Conservation (phyloP, 2,113 vertebrate genomes). For the Struthidea cinerea region DNA sequence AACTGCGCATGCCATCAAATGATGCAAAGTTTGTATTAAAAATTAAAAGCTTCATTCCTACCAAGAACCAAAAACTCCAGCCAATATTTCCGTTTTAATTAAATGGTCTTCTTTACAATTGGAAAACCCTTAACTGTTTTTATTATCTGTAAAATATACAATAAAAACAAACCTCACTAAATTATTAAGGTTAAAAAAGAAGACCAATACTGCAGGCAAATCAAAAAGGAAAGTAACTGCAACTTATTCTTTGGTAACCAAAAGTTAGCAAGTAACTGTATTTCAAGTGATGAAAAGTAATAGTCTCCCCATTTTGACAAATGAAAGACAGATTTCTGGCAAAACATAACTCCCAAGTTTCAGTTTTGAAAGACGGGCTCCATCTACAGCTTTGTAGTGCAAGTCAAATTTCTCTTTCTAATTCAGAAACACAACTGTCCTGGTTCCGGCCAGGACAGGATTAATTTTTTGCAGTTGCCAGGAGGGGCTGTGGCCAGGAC, state of each 20-base stretch:
- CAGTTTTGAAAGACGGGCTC: slow-evolving; percentile 67
- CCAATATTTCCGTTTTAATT: slow-evolving; percentile 52
- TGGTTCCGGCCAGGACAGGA: not conserved
- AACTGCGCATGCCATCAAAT: slow-evolving; percentile 74
- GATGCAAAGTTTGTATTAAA: slow-evolving; percentile 72
- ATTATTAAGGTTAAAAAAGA: slow-evolving; percentile 48
- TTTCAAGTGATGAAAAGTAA: slow-evolving; percentile 69
- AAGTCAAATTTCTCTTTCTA: slow-evolving; percentile 64
- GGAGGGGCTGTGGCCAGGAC: not conserved
- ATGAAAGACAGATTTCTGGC: slow-evolving; percentile 47
- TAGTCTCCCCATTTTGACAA: slow-evolving; percentile 32
- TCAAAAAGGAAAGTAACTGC: slow-evolving; percentile 68
- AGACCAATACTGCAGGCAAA: slow-evolving; percentile 70
- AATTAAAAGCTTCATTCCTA: slow-evolving; percentile 68
- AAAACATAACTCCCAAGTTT: slow-evolving; percentile 47
- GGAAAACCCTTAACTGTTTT: slow-evolving; percentile 63
- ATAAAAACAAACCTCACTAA: slow-evolving; percentile 63
- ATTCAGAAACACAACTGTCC: slow-evolving; percentile 8
- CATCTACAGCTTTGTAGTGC: slow-evolving; percentile 68
- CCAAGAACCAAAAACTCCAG: slow-evolving; percentile 56
- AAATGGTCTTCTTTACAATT: slow-evolving; percentile 65
- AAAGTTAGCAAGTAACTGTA: slow-evolving; percentile 70
- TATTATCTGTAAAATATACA: slow-evolving; percentile 64
- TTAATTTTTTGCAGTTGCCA: not conserved
- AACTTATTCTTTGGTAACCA: slow-evolving; percentile 85